phyloP scores from a whole-genome alignment of 2,797 vertebrate genomes.

The Hypotaenidia okinawae region DNA sequence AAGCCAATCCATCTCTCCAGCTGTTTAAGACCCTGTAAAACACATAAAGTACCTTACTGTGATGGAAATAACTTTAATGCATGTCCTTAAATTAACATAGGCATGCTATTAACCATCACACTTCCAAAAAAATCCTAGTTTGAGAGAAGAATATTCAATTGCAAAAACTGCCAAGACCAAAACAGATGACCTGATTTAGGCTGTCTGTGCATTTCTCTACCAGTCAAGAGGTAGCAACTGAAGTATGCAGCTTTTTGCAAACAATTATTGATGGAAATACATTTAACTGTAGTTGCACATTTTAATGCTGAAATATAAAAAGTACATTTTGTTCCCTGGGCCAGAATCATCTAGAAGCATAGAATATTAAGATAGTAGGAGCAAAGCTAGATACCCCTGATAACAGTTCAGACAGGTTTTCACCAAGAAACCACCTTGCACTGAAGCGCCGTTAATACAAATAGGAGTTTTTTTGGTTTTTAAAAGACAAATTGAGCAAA shows the following conservation, averaged over 20 bases:
- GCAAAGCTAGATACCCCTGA: background rate
- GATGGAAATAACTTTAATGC: background rate
- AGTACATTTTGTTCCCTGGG: background rate
- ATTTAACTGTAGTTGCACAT: background rate
- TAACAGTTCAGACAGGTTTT: background rate
- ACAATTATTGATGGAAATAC: background rate
- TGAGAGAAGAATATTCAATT: background rate
- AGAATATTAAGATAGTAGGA: background rate
- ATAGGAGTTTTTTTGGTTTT: background rate
- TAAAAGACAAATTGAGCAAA: background rate
- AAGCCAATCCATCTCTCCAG: background rate
- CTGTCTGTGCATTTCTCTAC: background rate
- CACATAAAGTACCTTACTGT: background rate
- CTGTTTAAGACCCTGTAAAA: background rate
- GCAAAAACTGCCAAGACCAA: background rate
- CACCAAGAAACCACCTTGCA: background rate
- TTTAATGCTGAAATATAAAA: background rate
- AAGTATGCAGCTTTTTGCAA: background rate
- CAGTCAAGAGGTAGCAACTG: background rate
- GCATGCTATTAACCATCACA: background rate
- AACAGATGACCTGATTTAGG: background rate
- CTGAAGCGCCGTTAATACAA: background rate
- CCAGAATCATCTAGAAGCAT: accelerated
- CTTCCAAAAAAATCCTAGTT: background rate
- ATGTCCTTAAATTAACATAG: background rate